Evolutionary conservation across 1,140 invertebrate genomes (phyloP).

Genomic region (Megalonaias nervosa): DNA sequence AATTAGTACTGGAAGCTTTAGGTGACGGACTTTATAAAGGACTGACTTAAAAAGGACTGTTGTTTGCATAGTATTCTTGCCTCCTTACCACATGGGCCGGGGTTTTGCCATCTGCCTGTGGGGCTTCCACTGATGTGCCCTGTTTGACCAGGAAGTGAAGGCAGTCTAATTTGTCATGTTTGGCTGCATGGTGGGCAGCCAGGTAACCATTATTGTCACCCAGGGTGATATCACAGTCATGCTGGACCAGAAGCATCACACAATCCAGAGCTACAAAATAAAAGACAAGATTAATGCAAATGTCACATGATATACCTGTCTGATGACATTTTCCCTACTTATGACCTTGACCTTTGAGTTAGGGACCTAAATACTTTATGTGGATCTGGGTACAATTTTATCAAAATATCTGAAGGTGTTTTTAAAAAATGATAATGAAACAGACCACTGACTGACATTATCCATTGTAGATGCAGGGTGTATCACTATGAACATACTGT

Average conservation of each 20-base stretch:
- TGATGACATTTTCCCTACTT: too few relatives aligned
- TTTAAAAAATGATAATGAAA: too few relatives aligned
- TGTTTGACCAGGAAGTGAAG: conserved; percentile 66
- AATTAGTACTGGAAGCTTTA: neutral
- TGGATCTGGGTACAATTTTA: too few relatives aligned
- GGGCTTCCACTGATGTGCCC: conserved; percentile 58
- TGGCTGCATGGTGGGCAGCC: conserved; percentile 64
- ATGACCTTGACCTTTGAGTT: too few relatives aligned
- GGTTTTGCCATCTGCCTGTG: conserved; percentile 63
- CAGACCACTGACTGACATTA: too few relatives aligned
- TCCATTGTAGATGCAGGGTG: too few relatives aligned
- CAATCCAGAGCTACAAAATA: conserved; percentile 52
- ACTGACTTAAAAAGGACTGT: neutral
- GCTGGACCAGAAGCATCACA: conserved; percentile 62
- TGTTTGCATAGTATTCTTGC: conserved; percentile 11
- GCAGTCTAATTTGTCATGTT: conserved; percentile 63
- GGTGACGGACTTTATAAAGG: neutral
- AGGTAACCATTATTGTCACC: conserved; percentile 63
- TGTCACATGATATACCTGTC: too few relatives aligned
- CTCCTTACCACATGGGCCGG: conserved; percentile 62
- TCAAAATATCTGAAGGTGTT: too few relatives aligned
- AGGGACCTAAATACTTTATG: too few relatives aligned
- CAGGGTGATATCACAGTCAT: conserved; percentile 66
- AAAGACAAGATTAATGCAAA: too few relatives aligned
- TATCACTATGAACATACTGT: too few relatives aligned